Conservation (phyloP, 2,888 invertebrate genomes). For the Stratiomys singularior region DNA sequence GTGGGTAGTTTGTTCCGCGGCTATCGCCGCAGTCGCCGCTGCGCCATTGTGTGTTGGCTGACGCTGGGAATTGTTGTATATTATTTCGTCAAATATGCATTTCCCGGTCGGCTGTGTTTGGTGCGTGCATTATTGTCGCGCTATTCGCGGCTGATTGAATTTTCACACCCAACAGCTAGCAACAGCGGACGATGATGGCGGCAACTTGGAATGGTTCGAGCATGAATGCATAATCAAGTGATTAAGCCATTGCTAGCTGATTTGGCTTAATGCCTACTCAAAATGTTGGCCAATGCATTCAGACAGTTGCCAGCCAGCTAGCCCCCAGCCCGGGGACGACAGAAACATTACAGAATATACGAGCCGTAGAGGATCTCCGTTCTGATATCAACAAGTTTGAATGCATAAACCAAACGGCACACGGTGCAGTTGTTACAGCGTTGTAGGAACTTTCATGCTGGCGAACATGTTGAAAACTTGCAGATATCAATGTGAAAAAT, state of each 20-base stretch:
- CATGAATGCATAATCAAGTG: no score
- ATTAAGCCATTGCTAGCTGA: neutral
- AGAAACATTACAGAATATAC: no score
- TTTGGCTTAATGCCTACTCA: neutral
- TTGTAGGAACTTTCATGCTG: no score
- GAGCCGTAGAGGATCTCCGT: no score
- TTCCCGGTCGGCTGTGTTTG: conserved; percentile 17
- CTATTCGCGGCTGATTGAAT: conserved; percentile 6
- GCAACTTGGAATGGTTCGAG: no score
- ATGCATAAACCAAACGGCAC: no score
- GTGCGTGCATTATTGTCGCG: neutral
- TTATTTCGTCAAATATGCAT: conserved; percentile 24
- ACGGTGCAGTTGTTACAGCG: no score
- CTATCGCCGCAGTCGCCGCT: neutral
- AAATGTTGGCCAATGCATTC: neutral
- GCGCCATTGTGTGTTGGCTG: neutral
- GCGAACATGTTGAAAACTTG: no score
- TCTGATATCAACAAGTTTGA: no score
- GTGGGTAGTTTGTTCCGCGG: neutral
- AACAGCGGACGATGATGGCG: no score
- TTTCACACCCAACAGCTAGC: neutral
- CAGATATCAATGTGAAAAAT: no score
- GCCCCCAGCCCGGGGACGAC: no score
- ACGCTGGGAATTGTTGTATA: conserved; percentile 8
- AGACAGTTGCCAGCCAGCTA: neutral